Evolutionary conservation across 2,797 vertebrate genomes (phyloP), one percentile per base, ranked within the genome.

Genomic region (Amblyopsis hoosieri): DNA sequence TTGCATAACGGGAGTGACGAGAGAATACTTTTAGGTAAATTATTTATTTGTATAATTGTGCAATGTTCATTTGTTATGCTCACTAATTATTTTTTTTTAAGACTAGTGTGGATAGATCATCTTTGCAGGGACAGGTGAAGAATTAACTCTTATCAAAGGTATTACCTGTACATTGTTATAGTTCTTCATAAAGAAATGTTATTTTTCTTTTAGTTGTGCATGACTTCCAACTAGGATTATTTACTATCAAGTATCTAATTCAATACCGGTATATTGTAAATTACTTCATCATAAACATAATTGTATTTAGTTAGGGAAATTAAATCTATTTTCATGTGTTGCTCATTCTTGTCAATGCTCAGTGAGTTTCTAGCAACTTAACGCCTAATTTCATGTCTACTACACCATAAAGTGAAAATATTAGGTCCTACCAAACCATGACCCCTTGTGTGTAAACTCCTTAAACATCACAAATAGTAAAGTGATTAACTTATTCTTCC

Each of bases 381-480:
- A 29, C 0, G 0, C 23, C 23, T 29, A 29, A 3, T 29, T 29
- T 29, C 23, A 29, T 29, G 23, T 29, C 23, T 29, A 4, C 23
- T 29, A 29, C 23, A 29, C 23, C 23, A 29, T 29, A 29, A 29
- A 29, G 23, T 29, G 23, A 29, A 29, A 29, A 29, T 29, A 29
- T 29, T 29, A 3, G 23, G 23, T 29, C 23, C 23, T 29, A 29
- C 1, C 13, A 50, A 17, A 59, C 2, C 37, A 55, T 1, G 2
- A 48, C 33, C 69, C 13, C 15, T 58, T 29, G 23, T 29, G 14
- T 10, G 33, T 57, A 17, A 57, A 47, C 12, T 17, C 42, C 12
- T 68, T 59, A 17, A 8, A 70, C n/a, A 2, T 13, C 52, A 53
- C 59, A 54, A 54, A 73, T 75, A 78, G 91, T 90, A 87, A 90